A percentile compares a stretch with the other conserved stretches of the same genome.
Evolutionary conservation across 2,797 vertebrate genomes (phyloP).

Genomic region (Rhinoraja longicauda): DNA sequence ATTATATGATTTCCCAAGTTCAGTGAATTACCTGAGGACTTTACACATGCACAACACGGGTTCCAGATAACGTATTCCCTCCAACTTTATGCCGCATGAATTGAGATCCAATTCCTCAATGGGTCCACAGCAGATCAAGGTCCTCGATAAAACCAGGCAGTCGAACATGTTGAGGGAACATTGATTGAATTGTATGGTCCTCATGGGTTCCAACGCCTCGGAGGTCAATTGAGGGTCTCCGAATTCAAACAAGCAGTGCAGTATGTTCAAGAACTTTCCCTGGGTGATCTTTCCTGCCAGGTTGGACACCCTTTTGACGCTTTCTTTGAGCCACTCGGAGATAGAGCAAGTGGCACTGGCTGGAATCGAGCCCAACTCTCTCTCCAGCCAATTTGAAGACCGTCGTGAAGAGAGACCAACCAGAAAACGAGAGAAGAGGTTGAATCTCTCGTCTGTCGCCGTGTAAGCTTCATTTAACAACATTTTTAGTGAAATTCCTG

Average conservation of each 20-base stretch:
- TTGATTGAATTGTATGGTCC: neutral
- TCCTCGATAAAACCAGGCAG: neutral
- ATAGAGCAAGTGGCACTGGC: neutral
- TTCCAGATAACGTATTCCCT: neutral
- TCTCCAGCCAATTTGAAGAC: neutral
- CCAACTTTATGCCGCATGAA: neutral
- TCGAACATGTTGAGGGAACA: neutral
- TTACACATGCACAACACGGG: neutral
- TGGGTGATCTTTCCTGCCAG: neutral
- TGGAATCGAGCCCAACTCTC: neutral
- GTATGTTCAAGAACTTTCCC: neutral
- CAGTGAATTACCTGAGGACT: neutral
- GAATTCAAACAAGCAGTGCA: neutral
- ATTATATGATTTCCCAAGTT: neutral
- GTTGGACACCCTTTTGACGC: neutral
- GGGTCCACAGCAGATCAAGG: neutral
- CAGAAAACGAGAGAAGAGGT: neutral
- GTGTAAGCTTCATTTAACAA: rapidly evolving
- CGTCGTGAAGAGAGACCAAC: neutral
- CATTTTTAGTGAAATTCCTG: neutral
- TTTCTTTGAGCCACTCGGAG: neutral
- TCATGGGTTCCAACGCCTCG: neutral
- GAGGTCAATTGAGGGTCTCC: neutral
- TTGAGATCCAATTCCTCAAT: neutral
- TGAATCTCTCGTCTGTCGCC: neutral